phyloP scores from a whole-genome alignment of 1,140 invertebrate species.

The Magallana angulata region DNA sequence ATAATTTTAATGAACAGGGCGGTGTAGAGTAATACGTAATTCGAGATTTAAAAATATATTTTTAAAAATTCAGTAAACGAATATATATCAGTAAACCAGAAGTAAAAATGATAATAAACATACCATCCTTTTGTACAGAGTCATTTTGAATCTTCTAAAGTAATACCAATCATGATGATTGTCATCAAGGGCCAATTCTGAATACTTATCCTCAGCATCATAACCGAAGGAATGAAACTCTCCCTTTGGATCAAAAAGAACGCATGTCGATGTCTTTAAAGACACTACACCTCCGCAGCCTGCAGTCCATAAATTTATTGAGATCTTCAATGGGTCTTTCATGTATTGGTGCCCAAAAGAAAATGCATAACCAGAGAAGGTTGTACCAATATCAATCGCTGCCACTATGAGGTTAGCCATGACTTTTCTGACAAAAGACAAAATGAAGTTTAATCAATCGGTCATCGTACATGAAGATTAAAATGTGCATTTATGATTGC shows the following conservation, averaged over 20 bases:
- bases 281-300: background rate
- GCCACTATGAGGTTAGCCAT: background rate
- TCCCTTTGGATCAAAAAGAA: background rate
- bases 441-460: too few relatives aligned
- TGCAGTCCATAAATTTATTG: background rate
- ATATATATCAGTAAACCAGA: too few relatives aligned
- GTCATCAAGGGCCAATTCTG: background rate
- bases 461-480: too few relatives aligned
- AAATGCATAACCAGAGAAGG: background rate
- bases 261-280: background rate
- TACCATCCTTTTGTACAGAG: background rate
- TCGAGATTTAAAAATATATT: too few relatives aligned
- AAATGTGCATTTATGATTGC: too few relatives aligned
- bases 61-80: too few relatives aligned
- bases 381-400: background rate
- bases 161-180: background rate
- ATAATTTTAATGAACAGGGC: too few relatives aligned
- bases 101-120: too few relatives aligned
- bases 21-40: too few relatives aligned
- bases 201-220: background rate
- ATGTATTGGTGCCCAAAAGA: background rate
- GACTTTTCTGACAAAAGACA: too few relatives aligned
- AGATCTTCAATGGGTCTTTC: background rate
- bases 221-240: background rate
- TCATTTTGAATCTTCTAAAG: background rate